Evolutionary conservation across 2,113 vertebrate species (phyloP).

Genomic region (Thamnophis sirtalis): DNA sequence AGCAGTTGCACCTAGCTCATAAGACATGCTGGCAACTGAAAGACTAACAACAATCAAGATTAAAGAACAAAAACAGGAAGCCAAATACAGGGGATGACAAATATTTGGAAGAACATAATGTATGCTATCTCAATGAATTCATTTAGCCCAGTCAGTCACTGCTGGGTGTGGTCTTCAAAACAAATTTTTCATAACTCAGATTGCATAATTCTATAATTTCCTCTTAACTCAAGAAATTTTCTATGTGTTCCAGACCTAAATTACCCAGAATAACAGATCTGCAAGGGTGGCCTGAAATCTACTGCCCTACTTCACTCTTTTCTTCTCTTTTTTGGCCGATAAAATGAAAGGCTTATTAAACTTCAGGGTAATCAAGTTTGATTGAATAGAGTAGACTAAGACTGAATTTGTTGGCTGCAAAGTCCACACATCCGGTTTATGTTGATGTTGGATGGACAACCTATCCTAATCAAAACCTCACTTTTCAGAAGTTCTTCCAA

Average conservation of each 20-base stretch:
- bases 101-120: neutral
- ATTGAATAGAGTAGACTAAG: too few species aligned
- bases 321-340: neutral
- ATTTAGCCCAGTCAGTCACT: neutral
- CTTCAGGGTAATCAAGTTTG: neutral
- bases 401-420: neutral
- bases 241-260: neutral
- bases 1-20: neutral
- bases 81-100: neutral
- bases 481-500: neutral
- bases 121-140: neutral
- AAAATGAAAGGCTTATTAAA: neutral
- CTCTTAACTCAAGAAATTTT: neutral
- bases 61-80: neutral
- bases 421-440: neutral
- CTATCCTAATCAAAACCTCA: neutral
- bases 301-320: neutral
- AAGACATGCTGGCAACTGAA: neutral
- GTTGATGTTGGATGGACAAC: neutral
- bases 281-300: neutral
- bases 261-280: neutral
- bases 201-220: neutral
- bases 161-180: neutral
- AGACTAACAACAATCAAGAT: neutral
- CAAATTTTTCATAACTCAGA: neutral